phyloP scores from a whole-genome alignment of 2,888 invertebrate genomes.

The Cephus spinipes region DNA sequence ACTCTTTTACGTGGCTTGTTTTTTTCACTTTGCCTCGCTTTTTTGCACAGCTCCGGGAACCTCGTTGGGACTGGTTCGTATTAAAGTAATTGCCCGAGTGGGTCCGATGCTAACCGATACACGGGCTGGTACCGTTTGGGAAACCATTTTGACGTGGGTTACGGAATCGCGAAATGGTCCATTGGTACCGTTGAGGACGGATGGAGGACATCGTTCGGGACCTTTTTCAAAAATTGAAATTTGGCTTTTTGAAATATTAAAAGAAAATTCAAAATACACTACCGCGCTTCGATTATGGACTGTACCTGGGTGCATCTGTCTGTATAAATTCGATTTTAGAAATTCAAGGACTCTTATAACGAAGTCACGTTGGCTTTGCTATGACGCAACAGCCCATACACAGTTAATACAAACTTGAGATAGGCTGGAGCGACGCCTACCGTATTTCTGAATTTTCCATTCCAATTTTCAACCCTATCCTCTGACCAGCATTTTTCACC shows the following conservation, averaged over 20 bases:
- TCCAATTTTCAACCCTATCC: constrained; percentile 19
- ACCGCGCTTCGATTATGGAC: no score
- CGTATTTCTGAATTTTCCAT: constrained; percentile 31
- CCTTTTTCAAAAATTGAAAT: no score
- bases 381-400: background rate
- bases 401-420: background rate
- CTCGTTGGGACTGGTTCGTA: constrained; percentile 36
- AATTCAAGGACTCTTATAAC: no score
- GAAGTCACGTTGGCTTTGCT: background rate
- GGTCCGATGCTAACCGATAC: background rate
- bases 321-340: no score
- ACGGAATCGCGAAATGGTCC: background rate
- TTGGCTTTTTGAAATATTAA: no score
- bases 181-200: background rate
- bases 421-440: background rate
- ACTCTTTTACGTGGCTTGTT: constrained; percentile 18
- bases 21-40: constrained; percentile 15
- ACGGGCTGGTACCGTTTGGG: background rate
- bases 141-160: background rate
- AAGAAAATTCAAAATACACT: no score
- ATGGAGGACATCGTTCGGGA: no score
- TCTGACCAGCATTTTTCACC: constrained; percentile 27
- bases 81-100: constrained; percentile 50
- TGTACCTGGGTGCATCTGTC: no score
- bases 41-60: background rate